These are phyloP conservation scores for Platalea minor DNA, from an alignment of 2,797 vertebrate species.

Conservation along the genomic window DNA sequence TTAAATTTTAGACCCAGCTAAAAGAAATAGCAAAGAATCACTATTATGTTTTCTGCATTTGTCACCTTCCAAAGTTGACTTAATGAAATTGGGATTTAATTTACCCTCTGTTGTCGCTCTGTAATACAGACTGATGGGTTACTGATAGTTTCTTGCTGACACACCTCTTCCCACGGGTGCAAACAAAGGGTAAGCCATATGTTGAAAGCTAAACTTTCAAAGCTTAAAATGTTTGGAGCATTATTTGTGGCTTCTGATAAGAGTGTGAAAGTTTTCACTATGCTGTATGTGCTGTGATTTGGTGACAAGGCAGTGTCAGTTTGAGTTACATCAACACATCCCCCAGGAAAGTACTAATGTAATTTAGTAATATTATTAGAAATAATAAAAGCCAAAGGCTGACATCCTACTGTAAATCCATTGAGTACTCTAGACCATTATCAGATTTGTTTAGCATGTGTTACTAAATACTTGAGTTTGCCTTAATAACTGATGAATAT, in stretches of 20 bases:
- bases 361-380: not conserved
- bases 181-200: not conserved
- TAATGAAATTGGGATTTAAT: not conserved
- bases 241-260: slow-evolving; percentile 5
- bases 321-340: not conserved
- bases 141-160: not conserved
- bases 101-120: not conserved
- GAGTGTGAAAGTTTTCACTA: not conserved
- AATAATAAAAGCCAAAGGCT: not conserved
- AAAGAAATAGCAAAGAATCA: not conserved
- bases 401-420: not conserved
- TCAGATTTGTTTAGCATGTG: accelerated
- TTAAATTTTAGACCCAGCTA: not conserved
- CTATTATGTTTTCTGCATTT: not conserved
- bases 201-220: not conserved
- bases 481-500: not conserved
- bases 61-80: not conserved
- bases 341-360: not conserved
- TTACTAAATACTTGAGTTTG: not conserved
- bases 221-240: not conserved
- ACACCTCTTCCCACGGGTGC: not conserved
- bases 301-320: not conserved
- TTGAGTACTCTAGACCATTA: not conserved
- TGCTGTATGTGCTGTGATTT: not conserved
- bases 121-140: not conserved